These are phyloP conservation scores for Narcine bancroftii DNA, from an alignment of 2,113 vertebrate species.

Conservation along the genomic window DNA sequence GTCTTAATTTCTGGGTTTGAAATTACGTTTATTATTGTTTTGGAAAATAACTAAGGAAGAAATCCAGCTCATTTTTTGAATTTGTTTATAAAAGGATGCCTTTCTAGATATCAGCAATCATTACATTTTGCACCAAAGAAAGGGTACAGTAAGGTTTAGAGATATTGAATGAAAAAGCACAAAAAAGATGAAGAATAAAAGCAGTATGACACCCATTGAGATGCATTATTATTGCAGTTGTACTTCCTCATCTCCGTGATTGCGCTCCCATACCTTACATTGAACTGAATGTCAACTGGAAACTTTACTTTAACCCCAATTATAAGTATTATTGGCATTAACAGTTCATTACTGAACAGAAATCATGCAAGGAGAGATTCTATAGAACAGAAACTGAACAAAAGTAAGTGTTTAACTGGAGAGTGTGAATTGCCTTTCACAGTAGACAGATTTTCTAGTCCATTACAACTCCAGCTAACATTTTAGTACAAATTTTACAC, in stretches of 20 bases:
- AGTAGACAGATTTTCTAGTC: slow-evolving; percentile 68
- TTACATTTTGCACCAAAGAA: background rate
- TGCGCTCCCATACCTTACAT: background rate
- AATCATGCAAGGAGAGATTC: background rate
- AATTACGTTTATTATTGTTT: background rate
- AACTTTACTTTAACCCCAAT: slow-evolving; percentile 9
- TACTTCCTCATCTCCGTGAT: background rate
- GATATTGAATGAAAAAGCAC: background rate
- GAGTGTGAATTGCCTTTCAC: slow-evolving; percentile 74
- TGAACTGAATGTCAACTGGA: background rate
- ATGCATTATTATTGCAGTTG: background rate
- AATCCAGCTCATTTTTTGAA: background rate
- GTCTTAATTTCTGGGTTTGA: background rate
- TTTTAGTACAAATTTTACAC: slow-evolving; percentile 64
- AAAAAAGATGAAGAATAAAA: background rate
- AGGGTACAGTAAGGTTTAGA: background rate
- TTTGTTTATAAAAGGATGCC: too few species aligned
- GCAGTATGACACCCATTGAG: background rate
- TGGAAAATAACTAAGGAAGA: background rate
- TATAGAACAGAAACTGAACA: slow-evolving; percentile 48
- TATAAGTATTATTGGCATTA: background rate
- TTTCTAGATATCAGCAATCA: background rate
- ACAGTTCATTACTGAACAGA: background rate
- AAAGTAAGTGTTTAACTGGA: slow-evolving; percentile 67
- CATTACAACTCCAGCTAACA: slow-evolving; percentile 64